phyloP scores from a whole-genome alignment of 1,140 invertebrate genomes.

The Neuroterus valhalla region DNA sequence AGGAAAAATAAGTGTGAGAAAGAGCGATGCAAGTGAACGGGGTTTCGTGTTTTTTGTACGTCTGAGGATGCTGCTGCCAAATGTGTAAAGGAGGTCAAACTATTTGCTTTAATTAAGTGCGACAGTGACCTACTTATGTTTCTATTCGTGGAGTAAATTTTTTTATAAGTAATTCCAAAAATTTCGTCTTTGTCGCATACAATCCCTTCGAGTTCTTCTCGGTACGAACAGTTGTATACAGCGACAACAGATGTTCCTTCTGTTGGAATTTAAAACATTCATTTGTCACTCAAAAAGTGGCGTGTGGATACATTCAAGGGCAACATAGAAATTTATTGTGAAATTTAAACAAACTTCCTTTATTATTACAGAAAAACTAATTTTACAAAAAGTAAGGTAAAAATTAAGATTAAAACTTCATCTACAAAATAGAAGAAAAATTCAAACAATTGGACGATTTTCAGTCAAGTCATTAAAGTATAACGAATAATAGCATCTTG shows the following conservation, averaged over 20 bases:
- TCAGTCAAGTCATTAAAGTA: no score
- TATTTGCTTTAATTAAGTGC: slow-evolving; percentile 58
- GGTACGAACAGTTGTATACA: background rate
- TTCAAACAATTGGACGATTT: no score
- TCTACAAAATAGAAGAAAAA: no score
- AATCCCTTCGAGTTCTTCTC: background rate
- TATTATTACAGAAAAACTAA: no score
- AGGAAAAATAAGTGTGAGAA: slow-evolving; percentile 43
- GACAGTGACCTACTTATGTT: slow-evolving; percentile 60
- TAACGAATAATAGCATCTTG: no score
- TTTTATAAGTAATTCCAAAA: slow-evolving; percentile 5
- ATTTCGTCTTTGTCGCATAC: slow-evolving; percentile 17
- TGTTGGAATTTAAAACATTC: background rate
- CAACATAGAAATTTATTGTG: no score
- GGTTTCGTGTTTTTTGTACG: slow-evolving; percentile 55
- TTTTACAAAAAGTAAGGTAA: no score
- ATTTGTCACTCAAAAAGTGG: background rate
- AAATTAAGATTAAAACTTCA: no score
- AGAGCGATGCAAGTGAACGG: slow-evolving; percentile 6
- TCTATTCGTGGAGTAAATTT: background rate
- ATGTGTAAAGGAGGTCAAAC: slow-evolving; percentile 42
- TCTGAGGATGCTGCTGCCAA: slow-evolving; percentile 54
- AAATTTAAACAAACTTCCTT: no score
- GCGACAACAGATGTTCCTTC: background rate
- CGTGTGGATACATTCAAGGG: background rate